Percentiles rank a stretch among this genome's conserved stretches.
Evolutionary conservation across 2,113 vertebrate species (phyloP).

Genomic region (Podocnemis expansa): DNA sequence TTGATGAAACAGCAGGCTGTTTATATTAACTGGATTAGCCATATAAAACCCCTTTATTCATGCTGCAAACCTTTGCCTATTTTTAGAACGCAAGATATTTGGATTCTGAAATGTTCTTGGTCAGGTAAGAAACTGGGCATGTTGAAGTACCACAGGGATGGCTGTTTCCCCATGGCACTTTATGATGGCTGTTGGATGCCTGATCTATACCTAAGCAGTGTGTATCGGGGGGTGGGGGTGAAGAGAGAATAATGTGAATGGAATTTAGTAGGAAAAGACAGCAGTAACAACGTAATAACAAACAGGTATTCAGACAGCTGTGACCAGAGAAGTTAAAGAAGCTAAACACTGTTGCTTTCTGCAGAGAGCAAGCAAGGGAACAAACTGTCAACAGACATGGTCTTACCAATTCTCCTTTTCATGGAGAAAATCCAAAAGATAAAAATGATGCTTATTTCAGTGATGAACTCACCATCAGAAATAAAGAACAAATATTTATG

Average conservation of each 20-base stretch:
- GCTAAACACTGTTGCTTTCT: constrained; percentile 16
- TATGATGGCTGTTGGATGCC: neutral
- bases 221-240: neutral
- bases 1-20: neutral
- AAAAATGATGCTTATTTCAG: constrained; percentile 35
- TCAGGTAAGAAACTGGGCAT: neutral
- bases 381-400: neutral
- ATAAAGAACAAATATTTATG: constrained; percentile 28
- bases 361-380: constrained; percentile 18
- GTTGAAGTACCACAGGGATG: neutral
- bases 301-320: constrained; percentile 23
- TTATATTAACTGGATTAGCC: constrained; percentile 15
- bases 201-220: neutral
- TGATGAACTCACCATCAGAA: constrained; percentile 41
- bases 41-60: neutral
- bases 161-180: neutral
- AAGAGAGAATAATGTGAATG: neutral
- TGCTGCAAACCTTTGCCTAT: neutral
- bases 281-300: neutral
- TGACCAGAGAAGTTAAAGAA: neutral
- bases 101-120: neutral
- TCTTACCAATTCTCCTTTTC: constrained; percentile 23
- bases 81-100: neutral
- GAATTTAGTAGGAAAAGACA: neutral
- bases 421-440: constrained; percentile 6